These are phyloP conservation scores for Chionomys nivalis DNA, from an alignment of 2,113 vertebrate genomes.

Conservation along the genomic window DNA sequence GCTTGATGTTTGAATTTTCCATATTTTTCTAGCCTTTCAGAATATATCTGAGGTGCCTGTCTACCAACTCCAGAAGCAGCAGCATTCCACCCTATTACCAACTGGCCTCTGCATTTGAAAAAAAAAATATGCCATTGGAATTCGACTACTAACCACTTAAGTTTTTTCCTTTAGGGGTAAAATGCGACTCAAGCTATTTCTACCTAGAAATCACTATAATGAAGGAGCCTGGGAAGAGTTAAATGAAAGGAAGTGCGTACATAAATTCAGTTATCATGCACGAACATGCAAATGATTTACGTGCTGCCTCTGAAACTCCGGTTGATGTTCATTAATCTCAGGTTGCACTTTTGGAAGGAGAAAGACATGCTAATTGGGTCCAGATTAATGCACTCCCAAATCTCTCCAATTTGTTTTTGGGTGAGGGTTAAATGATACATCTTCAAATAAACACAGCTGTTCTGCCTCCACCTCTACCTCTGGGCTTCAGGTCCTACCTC, in stretches of 20 bases:
- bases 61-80: conserved; percentile 76
- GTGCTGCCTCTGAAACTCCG: conserved; percentile 87
- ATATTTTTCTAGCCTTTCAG: conserved; percentile 67
- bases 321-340: conserved; percentile 88
- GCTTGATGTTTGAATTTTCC: conserved; percentile 79
- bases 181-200: conserved; percentile 52
- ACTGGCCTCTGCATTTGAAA: conserved; percentile 45
- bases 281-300: conserved; percentile 90
- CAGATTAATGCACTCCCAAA: conserved; percentile 89
- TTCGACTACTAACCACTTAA: conserved; percentile 50
- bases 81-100: conserved; percentile 61
- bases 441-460: conserved; percentile 86
- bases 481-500: conserved; percentile 2
- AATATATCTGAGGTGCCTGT: conserved; percentile 77
- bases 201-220: conserved; percentile 27
- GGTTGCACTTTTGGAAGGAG: conserved; percentile 85
- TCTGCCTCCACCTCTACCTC: conserved; percentile 60
- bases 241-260: conserved; percentile 88
- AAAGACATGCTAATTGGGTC: conserved; percentile 85
- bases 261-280: conserved; percentile 89
- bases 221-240: conserved; percentile 86
- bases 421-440: conserved; percentile 83
- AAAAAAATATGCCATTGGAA: conserved; percentile 53
- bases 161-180: conserved; percentile 28
- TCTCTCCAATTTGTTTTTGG: conserved; percentile 85